Conservation (phyloP, 2,113 vertebrate genomes). For the Lasiurus cinereus region DNA sequence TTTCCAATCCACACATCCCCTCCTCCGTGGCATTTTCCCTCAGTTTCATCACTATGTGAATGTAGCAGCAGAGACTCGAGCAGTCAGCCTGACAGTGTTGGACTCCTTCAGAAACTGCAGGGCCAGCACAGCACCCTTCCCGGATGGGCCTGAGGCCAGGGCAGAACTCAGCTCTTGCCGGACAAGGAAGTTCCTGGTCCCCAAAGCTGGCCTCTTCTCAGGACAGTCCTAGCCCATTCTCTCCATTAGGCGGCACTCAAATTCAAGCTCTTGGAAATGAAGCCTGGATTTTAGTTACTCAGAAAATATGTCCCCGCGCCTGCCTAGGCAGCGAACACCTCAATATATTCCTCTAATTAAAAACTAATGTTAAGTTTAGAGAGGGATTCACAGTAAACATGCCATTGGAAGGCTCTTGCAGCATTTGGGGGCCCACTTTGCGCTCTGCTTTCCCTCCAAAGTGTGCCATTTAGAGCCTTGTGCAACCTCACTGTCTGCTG, state of each 20-base stretch:
- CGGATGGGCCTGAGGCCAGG: accelerated
- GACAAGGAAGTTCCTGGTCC: background rate
- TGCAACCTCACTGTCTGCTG: too few species aligned
- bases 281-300: background rate
- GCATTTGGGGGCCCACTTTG: too few species aligned
- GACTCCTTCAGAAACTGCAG: background rate
- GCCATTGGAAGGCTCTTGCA: too few species aligned
- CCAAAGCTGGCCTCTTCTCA: background rate
- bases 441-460: too few species aligned
- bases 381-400: too few species aligned
- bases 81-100: background rate
- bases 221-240: background rate
- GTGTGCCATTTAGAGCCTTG: too few species aligned
- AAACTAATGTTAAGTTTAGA: background rate
- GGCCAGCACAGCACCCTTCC: too few species aligned
- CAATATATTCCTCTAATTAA: conserved; percentile 39
- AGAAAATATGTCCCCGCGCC: background rate
- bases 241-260: background rate
- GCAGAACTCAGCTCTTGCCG: background rate
- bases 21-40: background rate
- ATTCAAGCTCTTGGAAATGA: background rate
- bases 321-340: background rate
- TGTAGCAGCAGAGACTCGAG: background rate
- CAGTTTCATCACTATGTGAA: too few species aligned
- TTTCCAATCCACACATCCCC: too few species aligned